Evolutionary conservation across 2,113 vertebrate genomes (phyloP).

Genomic region (Clinocottus analis): DNA sequence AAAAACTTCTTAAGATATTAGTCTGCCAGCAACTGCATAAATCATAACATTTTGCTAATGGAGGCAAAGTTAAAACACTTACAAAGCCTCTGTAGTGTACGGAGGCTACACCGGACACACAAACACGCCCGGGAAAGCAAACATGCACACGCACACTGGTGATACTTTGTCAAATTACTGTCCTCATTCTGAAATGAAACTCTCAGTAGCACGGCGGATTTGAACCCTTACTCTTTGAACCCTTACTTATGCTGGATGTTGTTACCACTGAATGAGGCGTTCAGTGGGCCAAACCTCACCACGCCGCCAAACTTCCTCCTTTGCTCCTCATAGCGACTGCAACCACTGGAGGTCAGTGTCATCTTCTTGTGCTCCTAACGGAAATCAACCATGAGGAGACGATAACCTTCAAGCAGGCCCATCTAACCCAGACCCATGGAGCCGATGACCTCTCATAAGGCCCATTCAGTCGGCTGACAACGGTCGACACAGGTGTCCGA

Average conservation of each 20-base stretch:
- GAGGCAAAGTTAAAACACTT: slow-evolving; percentile 89
- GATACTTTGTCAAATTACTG: not conserved
- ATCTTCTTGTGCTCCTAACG: not conserved
- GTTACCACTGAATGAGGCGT: not conserved
- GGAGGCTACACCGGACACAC: not conserved
- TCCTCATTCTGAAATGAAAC: not conserved
- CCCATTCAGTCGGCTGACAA: not conserved
- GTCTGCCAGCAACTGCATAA: slow-evolving; percentile 91
- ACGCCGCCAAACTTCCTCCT: not conserved
- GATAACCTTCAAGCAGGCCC: not conserved
- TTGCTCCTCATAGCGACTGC: not conserved
- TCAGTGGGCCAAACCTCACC: not conserved
- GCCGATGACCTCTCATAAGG: not conserved
- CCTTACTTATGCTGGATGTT: not conserved
- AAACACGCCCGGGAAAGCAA: not conserved
- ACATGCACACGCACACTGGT: not conserved
- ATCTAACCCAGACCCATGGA: not conserved
- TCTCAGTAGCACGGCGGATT: not conserved
- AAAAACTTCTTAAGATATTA: slow-evolving; percentile 91
- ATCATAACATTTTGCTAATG: slow-evolving; percentile 95
- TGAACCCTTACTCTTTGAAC: not conserved
- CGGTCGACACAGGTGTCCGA: not conserved
- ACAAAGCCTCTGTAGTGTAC: slow-evolving; percentile 65
- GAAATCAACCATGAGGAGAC: not conserved
- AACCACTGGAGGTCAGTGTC: not conserved